Base-by-base conservation (phyloP, 2,888 invertebrate genomes). In the Salpingus planirostris region DNA sequence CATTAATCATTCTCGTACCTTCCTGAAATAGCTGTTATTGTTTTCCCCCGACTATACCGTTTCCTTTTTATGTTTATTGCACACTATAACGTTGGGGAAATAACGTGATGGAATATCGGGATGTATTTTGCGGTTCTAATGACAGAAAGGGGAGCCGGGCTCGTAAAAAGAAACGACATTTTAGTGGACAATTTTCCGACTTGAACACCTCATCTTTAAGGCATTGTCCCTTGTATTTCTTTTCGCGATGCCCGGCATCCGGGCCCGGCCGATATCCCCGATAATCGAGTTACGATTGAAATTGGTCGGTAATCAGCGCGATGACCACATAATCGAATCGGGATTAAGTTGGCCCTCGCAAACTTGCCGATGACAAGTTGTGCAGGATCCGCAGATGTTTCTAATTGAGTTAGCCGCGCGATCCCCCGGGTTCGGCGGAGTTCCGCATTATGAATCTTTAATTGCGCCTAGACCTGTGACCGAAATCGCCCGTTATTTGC, bases 371-470 rank as follows among this genome's bases (percentile, higher is more conserved):
- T 41, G 42, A 42, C 38, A 39, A 38, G 42, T 42, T 27, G 28
- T 26, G 25, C 33, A 31, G 29, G 29, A 34, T 34, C 36, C 42
- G 22, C 42, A 42, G 42, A 38, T 42, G 42, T 31, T 36, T 27
- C 33, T 42, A 42, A 42, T 42, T 36, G 36, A 42, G 36, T 42
- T 39, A 42, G 32, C 29, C 29, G 5, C 8, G 5, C 18, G 5
- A 8, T 18, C 5, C 18, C 18, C 18, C 32, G 28, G 32, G 28
- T 39, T 36, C 42, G 28, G 27, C 13, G n/a, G n/a, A 29, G 36
- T 29, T 27, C 36, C 31, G 32, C 29, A 42, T 36, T 39, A 42
- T 42, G 42, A 42, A 42, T 42, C 38, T 42, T 42, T 42, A 39
- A 42, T 42, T 31, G 36, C 31, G 25, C 10, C 21, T 28, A 31